phyloP scores from a whole-genome alignment of 2,888 invertebrate species.

The Chymomyza caudatula region DNA sequence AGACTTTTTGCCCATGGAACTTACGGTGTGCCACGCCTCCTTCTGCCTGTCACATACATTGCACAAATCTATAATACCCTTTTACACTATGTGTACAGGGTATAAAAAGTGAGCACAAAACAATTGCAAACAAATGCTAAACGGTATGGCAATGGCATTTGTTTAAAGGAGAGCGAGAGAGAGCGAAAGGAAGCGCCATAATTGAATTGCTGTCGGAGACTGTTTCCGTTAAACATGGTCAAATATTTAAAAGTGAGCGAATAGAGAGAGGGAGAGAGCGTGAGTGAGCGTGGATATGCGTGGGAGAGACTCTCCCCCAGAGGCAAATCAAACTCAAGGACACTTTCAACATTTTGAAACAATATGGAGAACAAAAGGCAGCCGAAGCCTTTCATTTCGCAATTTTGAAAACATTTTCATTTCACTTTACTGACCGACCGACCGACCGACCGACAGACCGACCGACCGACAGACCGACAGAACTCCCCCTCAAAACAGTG shows the following conservation, averaged over 20 bases:
- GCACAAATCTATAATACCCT: neutral
- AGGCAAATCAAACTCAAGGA: constrained; percentile 55
- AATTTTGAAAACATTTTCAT: constrained; percentile 28
- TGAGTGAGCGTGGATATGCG: too few species aligned
- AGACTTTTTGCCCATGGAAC: too few species aligned
- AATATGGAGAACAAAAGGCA: constrained; percentile 13
- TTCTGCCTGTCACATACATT: neutral
- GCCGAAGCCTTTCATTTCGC: constrained; percentile 47
- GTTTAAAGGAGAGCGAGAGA: neutral
- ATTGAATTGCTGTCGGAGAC: constrained; percentile 52
- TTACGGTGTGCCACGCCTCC: too few species aligned
- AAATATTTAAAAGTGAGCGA: constrained; percentile 27
- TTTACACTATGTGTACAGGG: too few species aligned
- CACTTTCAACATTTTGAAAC: constrained; percentile 14
- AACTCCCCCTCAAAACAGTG: constrained; percentile 28
- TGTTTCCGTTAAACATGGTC: constrained; percentile 57
- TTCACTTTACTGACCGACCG: neutral
- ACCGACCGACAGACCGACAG: too few species aligned
- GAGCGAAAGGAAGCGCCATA: constrained; percentile 21
- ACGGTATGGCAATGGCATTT: neutral
- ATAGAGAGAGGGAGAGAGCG: constrained; percentile 29
- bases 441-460: too few species aligned
- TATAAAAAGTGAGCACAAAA: constrained; percentile 2
- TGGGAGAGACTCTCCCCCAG: neutral
- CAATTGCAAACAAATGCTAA: constrained; percentile 34